Conservation (phyloP, 2,888 invertebrate species). For the Panzeria rudis region DNA sequence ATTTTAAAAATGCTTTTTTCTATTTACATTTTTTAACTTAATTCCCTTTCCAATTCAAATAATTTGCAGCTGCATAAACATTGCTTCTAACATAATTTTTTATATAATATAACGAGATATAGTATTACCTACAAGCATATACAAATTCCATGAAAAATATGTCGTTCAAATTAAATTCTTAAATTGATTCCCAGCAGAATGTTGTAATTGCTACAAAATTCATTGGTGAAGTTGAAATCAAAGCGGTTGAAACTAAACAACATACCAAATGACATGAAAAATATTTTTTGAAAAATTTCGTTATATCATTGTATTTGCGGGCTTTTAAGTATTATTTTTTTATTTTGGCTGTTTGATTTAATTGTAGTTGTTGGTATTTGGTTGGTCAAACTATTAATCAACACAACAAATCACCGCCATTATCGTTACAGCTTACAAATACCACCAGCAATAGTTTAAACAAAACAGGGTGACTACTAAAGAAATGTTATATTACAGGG, state of each 20-base stretch:
- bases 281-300: slow-evolving; percentile 26
- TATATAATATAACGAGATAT: too few relatives aligned
- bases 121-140: not conserved
- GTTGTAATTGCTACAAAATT: slow-evolving; percentile 42
- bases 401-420: slow-evolving; percentile 71
- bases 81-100: too few relatives aligned
- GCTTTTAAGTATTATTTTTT: slow-evolving; percentile 21
- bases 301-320: slow-evolving; percentile 46
- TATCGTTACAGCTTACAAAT: slow-evolving; percentile 67
- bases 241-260: not conserved
- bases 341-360: not conserved
- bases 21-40: too few relatives aligned
- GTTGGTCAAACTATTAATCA: slow-evolving; percentile 70
- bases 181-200: slow-evolving; percentile 46
- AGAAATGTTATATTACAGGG: not conserved
- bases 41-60: too few relatives aligned
- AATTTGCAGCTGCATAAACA: too few relatives aligned
- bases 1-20: too few relatives aligned
- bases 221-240: slow-evolving; percentile 17
- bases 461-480: slow-evolving; percentile 5
- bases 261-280: slow-evolving; percentile 16
- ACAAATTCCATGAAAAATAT: not conserved
- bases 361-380: slow-evolving; percentile 40
- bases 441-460: slow-evolving; percentile 41
- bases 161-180: slow-evolving; percentile 25